Evolutionary conservation across 2,888 invertebrate genomes (phyloP).

Genomic region (Cryptocephalus primarius): DNA sequence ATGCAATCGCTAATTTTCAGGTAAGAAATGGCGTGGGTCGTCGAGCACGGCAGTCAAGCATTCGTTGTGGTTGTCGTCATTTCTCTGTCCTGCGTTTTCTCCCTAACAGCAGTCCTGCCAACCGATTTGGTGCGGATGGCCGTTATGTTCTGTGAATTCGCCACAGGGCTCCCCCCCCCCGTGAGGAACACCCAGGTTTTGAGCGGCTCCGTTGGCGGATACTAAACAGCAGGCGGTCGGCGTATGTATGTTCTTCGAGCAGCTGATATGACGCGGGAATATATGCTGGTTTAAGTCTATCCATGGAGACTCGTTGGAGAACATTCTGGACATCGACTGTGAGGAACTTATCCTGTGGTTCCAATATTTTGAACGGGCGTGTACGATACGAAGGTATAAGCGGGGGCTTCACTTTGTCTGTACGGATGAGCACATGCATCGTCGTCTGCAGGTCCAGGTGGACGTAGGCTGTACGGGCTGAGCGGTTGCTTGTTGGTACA

Average conservation of each 20-base stretch:
- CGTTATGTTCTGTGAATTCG: background rate
- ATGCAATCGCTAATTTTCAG: no score
- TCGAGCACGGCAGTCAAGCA: no score
- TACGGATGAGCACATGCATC: constrained; percentile 29
- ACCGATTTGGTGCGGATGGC: background rate
- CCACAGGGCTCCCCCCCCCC: constrained; percentile 1
- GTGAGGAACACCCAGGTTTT: background rate
- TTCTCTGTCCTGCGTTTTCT: no score
- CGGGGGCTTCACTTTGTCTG: constrained; percentile 13
- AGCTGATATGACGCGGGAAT: background rate
- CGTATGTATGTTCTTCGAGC: background rate
- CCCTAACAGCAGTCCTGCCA: no score
- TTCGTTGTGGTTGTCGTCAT: no score
- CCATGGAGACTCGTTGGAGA: constrained; percentile 9
- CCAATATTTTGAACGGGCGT: constrained; percentile 15
- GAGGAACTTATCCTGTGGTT: constrained; percentile 9
- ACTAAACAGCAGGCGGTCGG: background rate
- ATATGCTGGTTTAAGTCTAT: constrained; percentile 16
- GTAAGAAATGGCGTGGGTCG: no score
- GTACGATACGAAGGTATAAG: constrained; percentile 18
- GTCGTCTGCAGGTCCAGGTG: constrained; percentile 32
- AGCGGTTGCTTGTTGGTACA: constrained; percentile 1
- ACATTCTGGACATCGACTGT: constrained; percentile 10
- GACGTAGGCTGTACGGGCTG: constrained; percentile 24
- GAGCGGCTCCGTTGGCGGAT: background rate